phyloP scores from a whole-genome alignment of 2,888 invertebrate genomes.

The Caenorhabditis macrosperma region DNA sequence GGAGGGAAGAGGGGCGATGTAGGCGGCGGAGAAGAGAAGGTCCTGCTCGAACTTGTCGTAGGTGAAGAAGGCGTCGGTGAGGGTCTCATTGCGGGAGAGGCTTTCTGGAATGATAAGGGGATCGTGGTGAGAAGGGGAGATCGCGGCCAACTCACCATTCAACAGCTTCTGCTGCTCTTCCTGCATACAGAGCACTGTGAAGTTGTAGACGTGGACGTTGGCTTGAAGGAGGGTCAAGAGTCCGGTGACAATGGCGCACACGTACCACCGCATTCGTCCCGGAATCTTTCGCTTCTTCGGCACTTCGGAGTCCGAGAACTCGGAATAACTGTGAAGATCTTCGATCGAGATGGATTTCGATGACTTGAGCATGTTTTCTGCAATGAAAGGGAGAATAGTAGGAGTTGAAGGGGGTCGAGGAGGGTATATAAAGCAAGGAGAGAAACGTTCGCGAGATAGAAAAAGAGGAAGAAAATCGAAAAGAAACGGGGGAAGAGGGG shows the following conservation, averaged over 20 bases:
- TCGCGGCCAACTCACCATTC: constrained; percentile 57
- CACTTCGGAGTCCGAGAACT: not conserved
- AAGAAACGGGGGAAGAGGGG: no score
- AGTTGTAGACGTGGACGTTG: constrained; percentile 61
- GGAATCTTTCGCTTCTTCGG: constrained; percentile 19
- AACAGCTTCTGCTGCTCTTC: constrained; percentile 42
- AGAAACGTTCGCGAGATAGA: no score
- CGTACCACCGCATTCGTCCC: constrained; percentile 48
- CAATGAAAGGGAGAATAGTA: no score
- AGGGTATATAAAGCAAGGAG: not conserved
- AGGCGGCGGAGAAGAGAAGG: constrained; percentile 56
- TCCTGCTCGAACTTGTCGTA: constrained; percentile 55
- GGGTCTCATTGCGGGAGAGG: constrained; percentile 32
- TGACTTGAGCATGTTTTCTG: constrained; percentile 40
- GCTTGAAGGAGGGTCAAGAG: constrained; percentile 54
- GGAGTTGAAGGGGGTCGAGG: no score
- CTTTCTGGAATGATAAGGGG: constrained; percentile 35
- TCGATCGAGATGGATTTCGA: constrained; percentile 48
- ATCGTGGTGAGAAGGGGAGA: not conserved
- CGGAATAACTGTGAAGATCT: constrained; percentile 28
- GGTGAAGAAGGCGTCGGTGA: constrained; percentile 25
- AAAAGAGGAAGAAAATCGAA: no score
- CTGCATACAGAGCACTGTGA: constrained; percentile 62
- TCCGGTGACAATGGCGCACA: constrained; percentile 54
- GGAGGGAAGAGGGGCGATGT: constrained; percentile 53